Evolutionary conservation across 2,797 vertebrate genomes (phyloP).

Genomic region (Acestrorhynchus altus): DNA sequence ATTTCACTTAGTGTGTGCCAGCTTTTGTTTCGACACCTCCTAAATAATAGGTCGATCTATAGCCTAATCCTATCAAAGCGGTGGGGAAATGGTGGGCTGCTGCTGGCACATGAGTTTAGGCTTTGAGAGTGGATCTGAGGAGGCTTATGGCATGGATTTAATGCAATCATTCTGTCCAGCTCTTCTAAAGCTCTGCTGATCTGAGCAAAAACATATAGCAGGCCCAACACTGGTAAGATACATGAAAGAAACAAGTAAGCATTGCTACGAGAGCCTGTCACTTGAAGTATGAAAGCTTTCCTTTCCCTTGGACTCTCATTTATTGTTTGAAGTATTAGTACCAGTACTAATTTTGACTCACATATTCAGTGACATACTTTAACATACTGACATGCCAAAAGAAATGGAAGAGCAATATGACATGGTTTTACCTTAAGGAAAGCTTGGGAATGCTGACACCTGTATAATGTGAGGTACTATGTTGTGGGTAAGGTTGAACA

Average conservation of each 20-base stretch:
- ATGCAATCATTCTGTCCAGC: conserved; percentile 36
- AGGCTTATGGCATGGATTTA: conserved; percentile 43
- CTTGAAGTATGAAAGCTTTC: background rate
- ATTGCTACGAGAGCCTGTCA: background rate
- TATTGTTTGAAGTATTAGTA: too few species aligned
- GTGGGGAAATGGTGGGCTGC: conserved; percentile 11
- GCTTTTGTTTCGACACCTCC: conserved; percentile 23
- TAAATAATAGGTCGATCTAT: conserved; percentile 39
- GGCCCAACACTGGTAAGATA: conserved; percentile 33
- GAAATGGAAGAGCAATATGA: too few species aligned
- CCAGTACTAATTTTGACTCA: background rate
- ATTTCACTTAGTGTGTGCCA: conserved; percentile 4
- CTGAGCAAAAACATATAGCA: conserved; percentile 44
- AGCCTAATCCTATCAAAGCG: conserved; percentile 28
- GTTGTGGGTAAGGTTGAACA: too few species aligned
- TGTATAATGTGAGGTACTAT: too few species aligned
- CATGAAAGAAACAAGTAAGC: conserved; percentile 19
- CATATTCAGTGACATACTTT: too few species aligned
- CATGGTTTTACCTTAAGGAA: too few species aligned
- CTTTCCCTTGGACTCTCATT: background rate
- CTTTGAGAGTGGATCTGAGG: conserved; percentile 30
- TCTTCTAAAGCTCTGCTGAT: conserved; percentile 44
- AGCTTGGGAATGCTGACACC: too few species aligned
- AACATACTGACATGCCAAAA: too few species aligned
- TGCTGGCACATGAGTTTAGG: background rate